These are phyloP conservation scores for Geopemphigus sp. DNA, from an alignment of 1,140 invertebrate genomes.

Conservation along the genomic window DNA sequence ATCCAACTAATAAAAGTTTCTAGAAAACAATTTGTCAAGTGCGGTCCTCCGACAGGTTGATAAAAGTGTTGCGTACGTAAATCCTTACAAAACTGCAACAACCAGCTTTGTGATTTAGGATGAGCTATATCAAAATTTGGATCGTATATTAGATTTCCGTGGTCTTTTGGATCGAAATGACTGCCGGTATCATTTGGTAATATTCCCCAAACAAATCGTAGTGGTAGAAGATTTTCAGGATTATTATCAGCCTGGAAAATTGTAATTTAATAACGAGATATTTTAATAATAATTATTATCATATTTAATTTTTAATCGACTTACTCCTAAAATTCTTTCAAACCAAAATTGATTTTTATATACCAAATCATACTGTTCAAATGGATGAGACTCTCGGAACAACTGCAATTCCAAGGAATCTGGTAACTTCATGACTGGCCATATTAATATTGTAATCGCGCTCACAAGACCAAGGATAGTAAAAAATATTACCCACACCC, in stretches of 20 bases:
- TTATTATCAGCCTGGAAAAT: conserved; percentile 50
- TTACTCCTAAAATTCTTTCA: conserved; percentile 67
- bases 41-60: conserved; percentile 68
- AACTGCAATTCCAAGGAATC: conserved; percentile 84
- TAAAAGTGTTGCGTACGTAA: conserved; percentile 78
- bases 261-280: not conserved
- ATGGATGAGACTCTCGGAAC: conserved; percentile 77
- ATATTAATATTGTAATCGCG: conserved; percentile 52
- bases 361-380: conserved; percentile 83
- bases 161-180: conserved; percentile 76
- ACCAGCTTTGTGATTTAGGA: conserved; percentile 77
- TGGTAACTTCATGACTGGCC: conserved; percentile 79
- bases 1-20: conserved; percentile 74
- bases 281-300: not conserved
- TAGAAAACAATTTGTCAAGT: conserved; percentile 88
- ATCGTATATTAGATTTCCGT: conserved; percentile 75
- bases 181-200: conserved; percentile 80
- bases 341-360: conserved; percentile 82
- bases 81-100: conserved; percentile 77
- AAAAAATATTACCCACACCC: too few species aligned
- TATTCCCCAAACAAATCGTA: conserved; percentile 90
- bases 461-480: too few species aligned
- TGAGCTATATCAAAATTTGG: conserved; percentile 75
- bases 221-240: conserved; percentile 61
- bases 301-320: conserved; percentile 8